Evolutionary conservation across 2,797 vertebrate species (phyloP).

Genomic region (Melanotaenia boesemani): DNA sequence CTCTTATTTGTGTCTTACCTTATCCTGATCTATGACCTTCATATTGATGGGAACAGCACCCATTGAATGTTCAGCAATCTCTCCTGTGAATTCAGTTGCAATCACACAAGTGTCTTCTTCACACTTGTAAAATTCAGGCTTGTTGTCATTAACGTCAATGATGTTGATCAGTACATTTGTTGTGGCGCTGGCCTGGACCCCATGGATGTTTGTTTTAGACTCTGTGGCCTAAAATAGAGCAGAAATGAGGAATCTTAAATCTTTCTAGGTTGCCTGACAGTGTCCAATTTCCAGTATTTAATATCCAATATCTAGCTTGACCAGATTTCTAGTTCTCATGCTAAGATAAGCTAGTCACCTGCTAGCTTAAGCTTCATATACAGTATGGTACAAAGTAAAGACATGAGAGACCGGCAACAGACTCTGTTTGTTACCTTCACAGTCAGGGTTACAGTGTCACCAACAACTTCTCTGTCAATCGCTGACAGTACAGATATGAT

Average conservation of each 20-base stretch:
- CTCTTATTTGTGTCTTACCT: constrained; percentile 70
- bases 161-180: constrained; percentile 83
- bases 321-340: not conserved
- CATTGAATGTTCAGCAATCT: constrained; percentile 84
- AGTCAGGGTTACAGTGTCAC: constrained; percentile 78
- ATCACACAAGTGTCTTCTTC: constrained; percentile 62
- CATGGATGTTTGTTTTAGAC: constrained; percentile 70
- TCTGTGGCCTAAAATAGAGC: constrained; percentile 85
- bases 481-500: constrained; percentile 72
- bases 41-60: constrained; percentile 83
- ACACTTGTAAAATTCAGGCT: constrained; percentile 89
- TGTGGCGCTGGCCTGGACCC: constrained; percentile 63
- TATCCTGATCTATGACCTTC: constrained; percentile 85
- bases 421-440: constrained; percentile 80
- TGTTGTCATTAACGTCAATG: constrained; percentile 89
- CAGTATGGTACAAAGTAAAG: too few species aligned
- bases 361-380: not conserved
- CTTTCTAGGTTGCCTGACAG: not conserved
- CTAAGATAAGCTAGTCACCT: not conserved
- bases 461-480: constrained; percentile 87
- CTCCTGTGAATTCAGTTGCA: constrained; percentile 77
- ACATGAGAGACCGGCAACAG: not conserved
- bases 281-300: too few species aligned
- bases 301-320: too few species aligned
- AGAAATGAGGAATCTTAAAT: not conserved